A percentile compares a stretch with the other conserved stretches of the same genome.
Conservation (phyloP, 1,140 invertebrate genomes). For the Oreohelix idahoensis region DNA sequence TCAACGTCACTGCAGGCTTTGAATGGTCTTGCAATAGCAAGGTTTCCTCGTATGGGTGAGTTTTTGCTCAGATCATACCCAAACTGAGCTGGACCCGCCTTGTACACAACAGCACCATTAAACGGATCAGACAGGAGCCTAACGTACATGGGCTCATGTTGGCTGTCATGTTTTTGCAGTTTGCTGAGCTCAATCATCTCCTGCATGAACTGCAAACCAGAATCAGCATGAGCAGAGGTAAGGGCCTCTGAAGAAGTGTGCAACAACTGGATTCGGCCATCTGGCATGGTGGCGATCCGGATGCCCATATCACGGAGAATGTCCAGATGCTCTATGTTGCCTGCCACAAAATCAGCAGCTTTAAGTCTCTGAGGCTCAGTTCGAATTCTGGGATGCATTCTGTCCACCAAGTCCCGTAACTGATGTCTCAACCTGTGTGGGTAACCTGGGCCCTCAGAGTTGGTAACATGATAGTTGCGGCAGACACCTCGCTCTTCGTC, state of each 20-base stretch:
- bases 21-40: slow-evolving; percentile 81
- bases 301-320: slow-evolving; percentile 95
- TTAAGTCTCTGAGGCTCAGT: slow-evolving; percentile 58
- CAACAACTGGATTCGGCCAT: slow-evolving; percentile 91
- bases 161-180: slow-evolving; percentile 74
- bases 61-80: slow-evolving; percentile 80
- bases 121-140: slow-evolving; percentile 57
- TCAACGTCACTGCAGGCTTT: slow-evolving; percentile 80
- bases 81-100: slow-evolving; percentile 93
- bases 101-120: slow-evolving; percentile 73
- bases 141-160: slow-evolving; percentile 69
- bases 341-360: slow-evolving; percentile 79
- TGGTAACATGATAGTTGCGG: slow-evolving; percentile 87
- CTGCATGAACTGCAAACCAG: slow-evolving; percentile 95
- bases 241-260: slow-evolving; percentile 81
- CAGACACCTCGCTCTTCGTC: slow-evolving; percentile 76
- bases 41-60: slow-evolving; percentile 62
- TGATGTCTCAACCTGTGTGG: slow-evolving; percentile 67
- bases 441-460: slow-evolving; percentile 80
- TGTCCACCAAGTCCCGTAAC: slow-evolving; percentile 88
- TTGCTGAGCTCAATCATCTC: slow-evolving; percentile 95
- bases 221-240: slow-evolving; percentile 87
- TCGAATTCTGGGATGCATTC: slow-evolving; percentile 32
- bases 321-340: slow-evolving; percentile 91
- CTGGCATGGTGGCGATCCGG: slow-evolving; percentile 86